Evolutionary conservation across 1,140 invertebrate genomes (phyloP).

Genomic region (Euborellia annulipes): DNA sequence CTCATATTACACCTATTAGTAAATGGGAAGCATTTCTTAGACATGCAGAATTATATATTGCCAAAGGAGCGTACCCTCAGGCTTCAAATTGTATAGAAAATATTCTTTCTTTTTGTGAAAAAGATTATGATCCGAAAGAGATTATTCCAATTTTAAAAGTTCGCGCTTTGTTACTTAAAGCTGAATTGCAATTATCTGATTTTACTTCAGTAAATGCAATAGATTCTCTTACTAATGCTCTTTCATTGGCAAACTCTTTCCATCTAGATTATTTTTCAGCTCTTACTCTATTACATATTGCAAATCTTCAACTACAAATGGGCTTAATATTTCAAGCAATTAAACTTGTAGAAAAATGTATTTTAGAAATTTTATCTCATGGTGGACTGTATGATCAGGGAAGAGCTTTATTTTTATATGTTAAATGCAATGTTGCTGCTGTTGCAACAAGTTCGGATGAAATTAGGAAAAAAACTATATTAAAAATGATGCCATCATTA

Average conservation of each 20-base stretch:
- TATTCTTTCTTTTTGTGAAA: constrained; percentile 31
- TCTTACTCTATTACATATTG: constrained; percentile 59
- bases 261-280: constrained; percentile 59
- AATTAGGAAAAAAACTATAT: constrained; percentile 33
- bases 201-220: constrained; percentile 33
- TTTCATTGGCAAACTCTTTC: constrained; percentile 49
- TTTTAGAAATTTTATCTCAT: constrained; percentile 57
- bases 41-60: constrained; percentile 46
- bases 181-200: constrained; percentile 47
- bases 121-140: constrained; percentile 29
- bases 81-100: constrained; percentile 40
- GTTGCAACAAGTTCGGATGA: constrained; percentile 27
- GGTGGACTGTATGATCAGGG: constrained; percentile 66
- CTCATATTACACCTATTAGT: constrained; percentile 53
- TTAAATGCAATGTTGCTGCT: constrained; percentile 30
- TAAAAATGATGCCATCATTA: constrained; percentile 46
- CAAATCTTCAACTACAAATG: constrained; percentile 54
- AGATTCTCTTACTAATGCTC: constrained; percentile 46
- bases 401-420: constrained; percentile 36
- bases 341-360: constrained; percentile 45
- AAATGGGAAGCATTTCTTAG: constrained; percentile 41
- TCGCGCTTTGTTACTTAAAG: constrained; percentile 49
- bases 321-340: constrained; percentile 57
- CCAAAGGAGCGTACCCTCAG: constrained; percentile 45
- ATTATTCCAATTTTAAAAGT: constrained; percentile 40